Conservation (phyloP, 2,888 invertebrate genomes). For the Amaurobius ferox region DNA sequence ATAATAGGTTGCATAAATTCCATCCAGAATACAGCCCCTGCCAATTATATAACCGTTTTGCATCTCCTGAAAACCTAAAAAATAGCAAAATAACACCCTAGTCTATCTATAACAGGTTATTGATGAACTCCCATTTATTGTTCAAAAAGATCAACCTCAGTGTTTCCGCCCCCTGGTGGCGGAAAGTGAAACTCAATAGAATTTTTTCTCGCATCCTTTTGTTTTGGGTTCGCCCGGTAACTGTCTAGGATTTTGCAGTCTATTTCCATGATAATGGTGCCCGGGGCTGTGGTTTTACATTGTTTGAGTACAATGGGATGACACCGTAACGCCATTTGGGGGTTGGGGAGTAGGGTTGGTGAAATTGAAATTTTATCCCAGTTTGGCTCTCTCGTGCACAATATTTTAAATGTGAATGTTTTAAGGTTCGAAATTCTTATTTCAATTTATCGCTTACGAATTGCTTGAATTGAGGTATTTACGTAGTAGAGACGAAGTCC, state of each 20-base stretch:
- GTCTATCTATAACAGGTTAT: slow-evolving; percentile 65
- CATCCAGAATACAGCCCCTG: slow-evolving; percentile 21
- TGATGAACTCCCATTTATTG: slow-evolving; percentile 57
- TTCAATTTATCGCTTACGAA: too few relatives aligned
- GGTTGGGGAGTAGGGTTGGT: slow-evolving; percentile 1
- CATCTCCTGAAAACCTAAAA: slow-evolving; percentile 10
- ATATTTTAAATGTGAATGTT: not conserved
- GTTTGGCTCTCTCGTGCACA: not conserved
- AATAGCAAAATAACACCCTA: slow-evolving; percentile 1
- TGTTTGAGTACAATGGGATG: slow-evolving; percentile 51
- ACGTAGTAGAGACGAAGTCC: too few relatives aligned
- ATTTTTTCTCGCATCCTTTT: slow-evolving; percentile 27
- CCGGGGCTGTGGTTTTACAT: slow-evolving; percentile 33
- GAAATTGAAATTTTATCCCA: slow-evolving; percentile 14
- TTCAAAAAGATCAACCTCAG: slow-evolving; percentile 45
- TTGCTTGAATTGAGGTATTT: too few relatives aligned
- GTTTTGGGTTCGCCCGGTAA: slow-evolving; percentile 42
- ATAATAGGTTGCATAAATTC: slow-evolving; percentile 57
- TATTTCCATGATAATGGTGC: slow-evolving; percentile 61
- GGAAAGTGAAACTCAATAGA: slow-evolving; percentile 68
- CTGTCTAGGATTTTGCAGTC: slow-evolving; percentile 31
- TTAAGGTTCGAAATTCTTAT: not conserved
- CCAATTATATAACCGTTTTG: slow-evolving; percentile 62
- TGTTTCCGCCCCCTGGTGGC: slow-evolving; percentile 55
- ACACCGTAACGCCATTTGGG: slow-evolving; percentile 61